Evolutionary conservation across 2,888 invertebrate species (phyloP).

Genomic region (Eudemis profundana): DNA sequence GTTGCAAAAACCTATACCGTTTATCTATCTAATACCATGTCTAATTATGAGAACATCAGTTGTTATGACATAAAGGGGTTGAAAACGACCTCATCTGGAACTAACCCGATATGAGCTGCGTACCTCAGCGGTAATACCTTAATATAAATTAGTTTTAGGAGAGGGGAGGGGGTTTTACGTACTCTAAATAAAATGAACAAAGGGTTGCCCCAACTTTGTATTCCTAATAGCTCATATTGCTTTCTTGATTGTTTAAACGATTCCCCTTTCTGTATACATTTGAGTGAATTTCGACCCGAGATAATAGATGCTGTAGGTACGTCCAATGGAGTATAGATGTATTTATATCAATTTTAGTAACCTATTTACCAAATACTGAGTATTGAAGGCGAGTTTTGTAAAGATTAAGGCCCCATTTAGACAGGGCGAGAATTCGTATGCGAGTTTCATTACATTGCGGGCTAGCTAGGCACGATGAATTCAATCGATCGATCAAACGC

Average conservation of each 20-base stretch:
- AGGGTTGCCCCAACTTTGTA: constrained; percentile 59
- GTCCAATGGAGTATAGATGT: too few relatives aligned
- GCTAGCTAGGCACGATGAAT: too few relatives aligned
- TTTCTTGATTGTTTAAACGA: constrained; percentile 67
- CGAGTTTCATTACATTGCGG: too few relatives aligned
- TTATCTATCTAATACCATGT: neutral
- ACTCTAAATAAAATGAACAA: constrained; percentile 60
- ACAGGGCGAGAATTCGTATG: too few relatives aligned
- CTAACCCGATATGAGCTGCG: constrained; percentile 45
- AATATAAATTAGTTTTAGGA: constrained; percentile 50
- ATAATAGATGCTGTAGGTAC: constrained; percentile 1
- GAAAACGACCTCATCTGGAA: constrained; percentile 32
- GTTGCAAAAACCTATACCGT: neutral
- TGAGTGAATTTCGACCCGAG: constrained; percentile 47
- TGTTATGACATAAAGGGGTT: constrained; percentile 23
- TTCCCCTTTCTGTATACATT: constrained; percentile 52
- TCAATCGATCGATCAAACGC: too few relatives aligned
- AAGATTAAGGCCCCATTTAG: too few relatives aligned
- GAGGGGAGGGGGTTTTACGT: constrained; percentile 41
- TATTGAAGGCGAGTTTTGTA: too few relatives aligned
- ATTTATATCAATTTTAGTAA: too few relatives aligned
- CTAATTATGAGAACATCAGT: constrained; percentile 5
- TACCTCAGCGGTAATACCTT: constrained; percentile 44
- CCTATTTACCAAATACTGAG: too few relatives aligned
- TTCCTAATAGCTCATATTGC: constrained; percentile 63